These are phyloP conservation scores for Mastomys coucha DNA, from an alignment of 2,113 vertebrate genomes.

Conservation along the genomic window DNA sequence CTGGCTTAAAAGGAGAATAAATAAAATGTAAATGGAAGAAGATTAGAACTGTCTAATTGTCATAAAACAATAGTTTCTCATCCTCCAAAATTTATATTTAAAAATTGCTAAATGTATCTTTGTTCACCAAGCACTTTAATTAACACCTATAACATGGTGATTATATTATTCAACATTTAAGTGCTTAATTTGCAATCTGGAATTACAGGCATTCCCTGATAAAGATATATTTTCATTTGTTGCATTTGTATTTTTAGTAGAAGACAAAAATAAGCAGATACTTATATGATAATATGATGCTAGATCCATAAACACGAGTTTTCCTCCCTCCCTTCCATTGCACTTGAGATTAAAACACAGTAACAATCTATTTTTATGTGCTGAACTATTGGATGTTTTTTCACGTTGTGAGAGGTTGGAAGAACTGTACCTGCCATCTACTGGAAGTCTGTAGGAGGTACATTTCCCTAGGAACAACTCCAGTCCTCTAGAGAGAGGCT, in stretches of 20 bases:
- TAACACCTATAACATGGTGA: constrained; percentile 82
- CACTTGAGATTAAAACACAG: constrained; percentile 56
- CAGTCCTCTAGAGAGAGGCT: constrained; percentile 25
- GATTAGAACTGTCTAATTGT: constrained; percentile 77
- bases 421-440: constrained; percentile 90
- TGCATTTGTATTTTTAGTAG: constrained; percentile 75
- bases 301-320: constrained; percentile 75
- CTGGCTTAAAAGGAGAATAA: constrained; percentile 59
- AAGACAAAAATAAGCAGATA: constrained; percentile 76
- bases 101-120: constrained; percentile 73
- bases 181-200: constrained; percentile 83
- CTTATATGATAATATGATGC: constrained; percentile 60
- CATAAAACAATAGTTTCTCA: constrained; percentile 78
- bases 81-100: constrained; percentile 78
- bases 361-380: constrained; percentile 61
- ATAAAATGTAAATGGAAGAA: constrained; percentile 72
- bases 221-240: constrained; percentile 84
- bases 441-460: constrained; percentile 85
- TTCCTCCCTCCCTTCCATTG: constrained; percentile 49
- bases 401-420: constrained; percentile 74
- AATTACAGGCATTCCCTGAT: constrained; percentile 77
- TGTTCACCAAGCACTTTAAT: constrained; percentile 82
- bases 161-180: constrained; percentile 83
- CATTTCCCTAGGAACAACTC: constrained; percentile 73
- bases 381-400: constrained; percentile 17